Percentiles rank a stretch among this genome's conserved stretches.
These are phyloP conservation scores for Noctua janthe DNA, from an alignment of 2,888 invertebrate genomes.

Conservation along the genomic window DNA sequence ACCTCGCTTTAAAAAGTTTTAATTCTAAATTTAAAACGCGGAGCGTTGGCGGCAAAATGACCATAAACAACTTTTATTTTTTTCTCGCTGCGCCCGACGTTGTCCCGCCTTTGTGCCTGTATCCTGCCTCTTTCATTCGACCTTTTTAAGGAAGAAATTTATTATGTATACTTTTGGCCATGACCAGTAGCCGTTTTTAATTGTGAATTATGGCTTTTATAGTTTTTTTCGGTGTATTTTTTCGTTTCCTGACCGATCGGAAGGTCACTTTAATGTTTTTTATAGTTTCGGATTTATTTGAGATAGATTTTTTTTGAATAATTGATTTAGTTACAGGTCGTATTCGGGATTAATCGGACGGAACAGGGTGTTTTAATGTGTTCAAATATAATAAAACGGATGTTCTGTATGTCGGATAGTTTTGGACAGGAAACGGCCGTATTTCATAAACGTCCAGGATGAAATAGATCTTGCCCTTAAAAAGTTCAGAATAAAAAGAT, in stretches of 20 bases:
- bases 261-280: slow-evolving; percentile 86
- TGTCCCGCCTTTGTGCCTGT: slow-evolving; percentile 85
- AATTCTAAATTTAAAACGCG: slow-evolving; percentile 86
- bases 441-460: slow-evolving; percentile 28
- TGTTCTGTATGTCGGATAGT: slow-evolving; percentile 75
- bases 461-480: slow-evolving; percentile 4
- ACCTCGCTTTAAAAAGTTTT: slow-evolving; percentile 74
- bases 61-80: slow-evolving; percentile 88
- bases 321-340: slow-evolving; percentile 82
- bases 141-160: slow-evolving; percentile 90
- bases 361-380: slow-evolving; percentile 80
- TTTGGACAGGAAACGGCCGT: slow-evolving; percentile 64
- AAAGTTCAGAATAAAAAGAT: not conserved
- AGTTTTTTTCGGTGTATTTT: slow-evolving; percentile 70
- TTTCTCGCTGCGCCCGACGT: slow-evolving; percentile 79
- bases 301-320: slow-evolving; percentile 73
- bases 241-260: slow-evolving; percentile 85
- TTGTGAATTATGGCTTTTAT: slow-evolving; percentile 89
- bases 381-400: slow-evolving; percentile 81
- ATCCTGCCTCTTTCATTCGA: slow-evolving; percentile 89
- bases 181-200: slow-evolving; percentile 90
- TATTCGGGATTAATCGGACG: slow-evolving; percentile 81
- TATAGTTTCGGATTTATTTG: slow-evolving; percentile 81
- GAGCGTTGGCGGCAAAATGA: slow-evolving; percentile 88
- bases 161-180: slow-evolving; percentile 89